Evolutionary conservation across 2,888 invertebrate species (phyloP), one percentile per base, ranked within the genome.

Genomic region (Bombylius major): DNA sequence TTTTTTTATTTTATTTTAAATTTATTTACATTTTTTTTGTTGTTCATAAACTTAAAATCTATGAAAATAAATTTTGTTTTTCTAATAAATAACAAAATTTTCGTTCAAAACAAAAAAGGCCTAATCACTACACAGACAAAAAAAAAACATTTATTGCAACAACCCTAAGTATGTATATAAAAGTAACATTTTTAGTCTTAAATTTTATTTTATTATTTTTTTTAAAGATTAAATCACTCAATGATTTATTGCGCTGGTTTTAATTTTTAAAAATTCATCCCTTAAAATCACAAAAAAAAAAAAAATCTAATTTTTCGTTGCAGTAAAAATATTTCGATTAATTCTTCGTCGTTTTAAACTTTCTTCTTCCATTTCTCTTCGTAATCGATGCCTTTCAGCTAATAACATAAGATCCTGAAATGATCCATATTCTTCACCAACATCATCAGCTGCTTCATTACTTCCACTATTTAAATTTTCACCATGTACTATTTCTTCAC

Each of bases 321-420:
- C 1, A 11, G 39, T 42, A 11, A 42, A 11, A 42, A 42, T 11
- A 42, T 42, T 8, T 42, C 39, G 8, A 4, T n/a, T n/a, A 14
- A 6, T 5, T 14, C 12, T 4, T 45, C 14, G 7, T 45, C n/a
- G 13, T 8, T 8, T 36, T 42, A 42, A 42, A 5, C 11, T 8
- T 42, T 11, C 12, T 42, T 54, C 54, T 14, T 54, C 54, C 14
- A 33, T 34, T 50, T 54, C 49, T 44, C 45, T 12, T 34, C 36
- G 39, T 23, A 50, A 44, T 1, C 47, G 50, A n/a, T 50, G 50
- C 12, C 42, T 53, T 5, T 45, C 42, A 5, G 56, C 56, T n/a
- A 50, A 39, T 32, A 47, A 12, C 14, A 56, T 56, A 7, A 56
- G 32, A 32, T 56, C 56, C 31, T 51, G 49, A 50, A 56, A 50